These are phyloP conservation scores for Dascyllus trimaculatus DNA, from an alignment of 2,113 vertebrate species.

Conservation along the genomic window DNA sequence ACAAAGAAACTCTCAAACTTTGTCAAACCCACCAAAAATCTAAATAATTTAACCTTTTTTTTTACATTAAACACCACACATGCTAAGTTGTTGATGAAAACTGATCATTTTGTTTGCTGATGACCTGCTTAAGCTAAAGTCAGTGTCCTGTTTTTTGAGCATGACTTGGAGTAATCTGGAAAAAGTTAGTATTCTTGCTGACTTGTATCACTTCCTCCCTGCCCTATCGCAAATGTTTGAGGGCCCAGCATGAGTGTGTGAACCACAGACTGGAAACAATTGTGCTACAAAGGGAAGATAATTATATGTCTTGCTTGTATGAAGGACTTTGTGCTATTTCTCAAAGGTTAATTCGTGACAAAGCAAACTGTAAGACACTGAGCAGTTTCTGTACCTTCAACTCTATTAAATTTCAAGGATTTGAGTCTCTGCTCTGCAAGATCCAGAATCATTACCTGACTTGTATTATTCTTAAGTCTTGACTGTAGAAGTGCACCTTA, in stretches of 20 bases:
- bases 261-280: neutral
- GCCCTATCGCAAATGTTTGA: neutral
- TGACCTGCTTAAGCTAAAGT: neutral
- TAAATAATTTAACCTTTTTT: no score
- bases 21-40: no score
- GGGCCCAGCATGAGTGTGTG: neutral
- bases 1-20: no score
- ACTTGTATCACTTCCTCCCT: neutral
- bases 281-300: neutral
- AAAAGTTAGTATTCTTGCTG: no score
- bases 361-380: slow-evolving; percentile 11
- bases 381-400: neutral
- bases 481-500: slow-evolving; percentile 38
- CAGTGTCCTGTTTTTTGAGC: no score
- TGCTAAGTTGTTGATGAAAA: neutral
- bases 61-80: no score
- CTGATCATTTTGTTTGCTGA: neutral
- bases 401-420: slow-evolving; percentile 12
- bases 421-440: slow-evolving; percentile 1
- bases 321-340: neutral
- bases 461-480: slow-evolving; percentile 44
- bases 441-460: slow-evolving; percentile 38
- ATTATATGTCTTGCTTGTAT: neutral
- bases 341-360: neutral
- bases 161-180: no score